A percentile compares a stretch with the other conserved stretches of the same genome.
Evolutionary conservation across 2,113 vertebrate genomes (phyloP).

Genomic region (Anarrhichthys ocellatus): DNA sequence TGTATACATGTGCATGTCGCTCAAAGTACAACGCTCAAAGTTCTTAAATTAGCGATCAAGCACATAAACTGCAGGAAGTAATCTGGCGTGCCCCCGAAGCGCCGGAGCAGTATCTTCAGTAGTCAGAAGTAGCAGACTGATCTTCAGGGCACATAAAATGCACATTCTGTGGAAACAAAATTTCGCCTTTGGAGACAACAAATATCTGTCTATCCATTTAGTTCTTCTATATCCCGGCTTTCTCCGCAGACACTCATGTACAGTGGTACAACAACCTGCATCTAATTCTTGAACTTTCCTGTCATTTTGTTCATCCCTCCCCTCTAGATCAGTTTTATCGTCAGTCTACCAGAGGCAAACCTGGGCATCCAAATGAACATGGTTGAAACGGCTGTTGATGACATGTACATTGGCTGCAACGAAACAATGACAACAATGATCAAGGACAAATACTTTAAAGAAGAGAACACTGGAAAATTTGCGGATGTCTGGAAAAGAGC

Average conservation of each 20-base stretch:
- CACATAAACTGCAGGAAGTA: neutral
- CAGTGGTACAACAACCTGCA: neutral
- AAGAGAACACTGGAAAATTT: neutral
- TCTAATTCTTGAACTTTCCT: neutral
- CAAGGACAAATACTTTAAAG: neutral
- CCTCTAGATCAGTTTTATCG: neutral
- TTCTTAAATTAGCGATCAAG: neutral
- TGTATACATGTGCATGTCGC: neutral
- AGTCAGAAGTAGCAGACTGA: neutral
- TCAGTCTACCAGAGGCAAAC: neutral
- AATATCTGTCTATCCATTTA: neutral
- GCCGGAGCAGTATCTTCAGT: neutral
- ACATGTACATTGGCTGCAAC: slow-evolving; percentile 38
- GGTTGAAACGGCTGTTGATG: slow-evolving; percentile 30
- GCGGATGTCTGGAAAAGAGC: accelerated
- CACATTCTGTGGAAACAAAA: neutral
- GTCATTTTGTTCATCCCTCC: neutral
- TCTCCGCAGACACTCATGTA: neutral
- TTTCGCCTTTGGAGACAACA: neutral
- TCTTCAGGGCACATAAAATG: neutral
- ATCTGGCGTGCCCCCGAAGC: neutral
- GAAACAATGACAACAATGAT: neutral
- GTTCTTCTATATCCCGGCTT: neutral
- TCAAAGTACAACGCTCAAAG: neutral
- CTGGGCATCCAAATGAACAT: neutral